Percentiles rank a stretch among this genome's conserved stretches.
phyloP scores from a whole-genome alignment of 2,888 invertebrate species.

The Laspeyria flexula region DNA sequence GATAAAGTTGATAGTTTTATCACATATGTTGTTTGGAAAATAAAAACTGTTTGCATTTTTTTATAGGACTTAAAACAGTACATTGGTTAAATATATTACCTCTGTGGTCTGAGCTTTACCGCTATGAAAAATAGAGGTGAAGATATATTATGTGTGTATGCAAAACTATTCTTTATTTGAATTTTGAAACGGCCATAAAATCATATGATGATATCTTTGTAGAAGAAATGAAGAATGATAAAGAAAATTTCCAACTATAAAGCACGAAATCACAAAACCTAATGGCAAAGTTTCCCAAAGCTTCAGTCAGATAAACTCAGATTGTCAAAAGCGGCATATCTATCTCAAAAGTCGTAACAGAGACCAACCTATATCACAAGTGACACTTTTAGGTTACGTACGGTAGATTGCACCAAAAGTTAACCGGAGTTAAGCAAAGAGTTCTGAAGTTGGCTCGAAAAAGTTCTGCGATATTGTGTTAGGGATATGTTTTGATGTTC shows the following conservation, averaged over 20 bases:
- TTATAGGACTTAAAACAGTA: too few relatives aligned
- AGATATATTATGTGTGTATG: too few relatives aligned
- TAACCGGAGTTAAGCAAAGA: slow-evolving; percentile 33
- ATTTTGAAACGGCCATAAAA: too few relatives aligned
- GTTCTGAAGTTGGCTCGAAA: slow-evolving; percentile 28
- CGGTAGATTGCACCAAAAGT: slow-evolving; percentile 40
- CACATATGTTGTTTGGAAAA: too few relatives aligned
- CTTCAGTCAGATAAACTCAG: slow-evolving; percentile 9
- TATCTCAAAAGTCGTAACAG: slow-evolving; percentile 40
- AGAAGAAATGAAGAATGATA: too few relatives aligned
- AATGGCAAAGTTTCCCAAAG: neutral
- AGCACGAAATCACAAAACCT: neutral
- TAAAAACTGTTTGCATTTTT: too few relatives aligned
- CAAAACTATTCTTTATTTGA: too few relatives aligned
- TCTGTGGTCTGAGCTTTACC: too few relatives aligned
- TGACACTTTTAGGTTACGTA: slow-evolving; percentile 44
- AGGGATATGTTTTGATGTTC: slow-evolving; percentile 32
- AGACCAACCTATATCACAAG: slow-evolving; percentile 41
- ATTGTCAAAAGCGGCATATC: slow-evolving; percentile 28
- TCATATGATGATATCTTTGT: too few relatives aligned
- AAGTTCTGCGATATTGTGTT: slow-evolving; percentile 37
- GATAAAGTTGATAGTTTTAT: neutral
- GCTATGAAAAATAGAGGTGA: too few relatives aligned
- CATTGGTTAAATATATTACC: too few relatives aligned
- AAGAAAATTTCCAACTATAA: neutral